Evolutionary conservation across 2,888 invertebrate species (phyloP).

Genomic region (Biston betularia): DNA sequence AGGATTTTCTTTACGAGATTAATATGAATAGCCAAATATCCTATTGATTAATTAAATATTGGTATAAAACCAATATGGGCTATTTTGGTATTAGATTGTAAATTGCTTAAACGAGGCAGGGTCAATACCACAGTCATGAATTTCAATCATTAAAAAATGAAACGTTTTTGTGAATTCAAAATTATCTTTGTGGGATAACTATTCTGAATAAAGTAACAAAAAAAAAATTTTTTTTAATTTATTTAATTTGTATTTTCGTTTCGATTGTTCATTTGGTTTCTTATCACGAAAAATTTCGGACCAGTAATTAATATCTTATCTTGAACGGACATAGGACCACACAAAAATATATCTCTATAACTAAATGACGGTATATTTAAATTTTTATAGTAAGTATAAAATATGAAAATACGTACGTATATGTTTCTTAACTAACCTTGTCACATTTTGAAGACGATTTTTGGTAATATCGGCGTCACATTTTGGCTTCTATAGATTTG

Average conservation of each 20-base stretch:
- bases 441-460: slow-evolving; percentile 69
- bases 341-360: slow-evolving; percentile 78
- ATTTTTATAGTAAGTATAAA: slow-evolving; percentile 37
- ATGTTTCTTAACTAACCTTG: slow-evolving; percentile 45
- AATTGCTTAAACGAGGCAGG: slow-evolving; percentile 85
- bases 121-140: slow-evolving; percentile 80
- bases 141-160: slow-evolving; percentile 59
- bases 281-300: slow-evolving; percentile 65
- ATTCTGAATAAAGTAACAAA: slow-evolving; percentile 60
- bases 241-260: slow-evolving; percentile 6
- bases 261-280: slow-evolving; percentile 25
- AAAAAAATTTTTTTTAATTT: slow-evolving; percentile 39
- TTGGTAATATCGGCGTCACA: slow-evolving; percentile 63
- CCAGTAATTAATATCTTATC: slow-evolving; percentile 77
- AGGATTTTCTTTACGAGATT: background rate
- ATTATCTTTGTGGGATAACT: slow-evolving; percentile 68
- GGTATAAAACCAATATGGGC: slow-evolving; percentile 55
- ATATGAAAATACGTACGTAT: slow-evolving; percentile 30
- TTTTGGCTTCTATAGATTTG: slow-evolving; percentile 84
- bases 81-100: slow-evolving; percentile 53
- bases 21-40: slow-evolving; percentile 42
- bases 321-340: slow-evolving; percentile 71
- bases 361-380: slow-evolving; percentile 51
- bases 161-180: slow-evolving; percentile 60
- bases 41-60: slow-evolving; percentile 64